Evolutionary conservation across 2,797 vertebrate genomes (phyloP).

Genomic region (Pitangus sulphuratus): DNA sequence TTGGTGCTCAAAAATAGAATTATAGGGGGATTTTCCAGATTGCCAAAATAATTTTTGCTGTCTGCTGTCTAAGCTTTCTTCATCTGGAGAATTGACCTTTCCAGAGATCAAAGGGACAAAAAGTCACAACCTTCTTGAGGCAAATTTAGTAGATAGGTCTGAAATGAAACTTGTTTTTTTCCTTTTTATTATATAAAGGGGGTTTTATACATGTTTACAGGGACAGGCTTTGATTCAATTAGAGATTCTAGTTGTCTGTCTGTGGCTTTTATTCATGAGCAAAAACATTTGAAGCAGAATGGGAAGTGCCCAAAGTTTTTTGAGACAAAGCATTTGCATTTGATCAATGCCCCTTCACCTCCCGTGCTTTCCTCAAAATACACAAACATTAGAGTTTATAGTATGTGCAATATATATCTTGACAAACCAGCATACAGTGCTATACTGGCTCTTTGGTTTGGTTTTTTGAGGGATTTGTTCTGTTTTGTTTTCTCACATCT

Average conservation of each 20-base stretch:
- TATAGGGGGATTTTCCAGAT: background rate
- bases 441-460: fast-evolving
- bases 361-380: background rate
- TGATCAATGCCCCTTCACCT: background rate
- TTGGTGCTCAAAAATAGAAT: background rate
- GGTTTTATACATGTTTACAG: background rate
- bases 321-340: background rate
- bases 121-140: background rate
- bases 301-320: background rate
- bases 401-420: background rate
- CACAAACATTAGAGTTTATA: background rate
- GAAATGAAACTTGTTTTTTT: background rate
- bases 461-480: fast-evolving
- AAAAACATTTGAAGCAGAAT: background rate
- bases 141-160: background rate
- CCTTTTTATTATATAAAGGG: background rate
- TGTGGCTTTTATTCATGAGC: background rate
- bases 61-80: background rate
- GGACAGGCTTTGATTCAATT: background rate
- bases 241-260: background rate
- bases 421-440: background rate
- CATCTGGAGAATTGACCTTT: background rate
- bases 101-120: fast-evolving
- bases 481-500: background rate
- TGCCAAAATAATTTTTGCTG: background rate